Conservation (phyloP, 2,113 vertebrate species). For the Suricata suricatta region DNA sequence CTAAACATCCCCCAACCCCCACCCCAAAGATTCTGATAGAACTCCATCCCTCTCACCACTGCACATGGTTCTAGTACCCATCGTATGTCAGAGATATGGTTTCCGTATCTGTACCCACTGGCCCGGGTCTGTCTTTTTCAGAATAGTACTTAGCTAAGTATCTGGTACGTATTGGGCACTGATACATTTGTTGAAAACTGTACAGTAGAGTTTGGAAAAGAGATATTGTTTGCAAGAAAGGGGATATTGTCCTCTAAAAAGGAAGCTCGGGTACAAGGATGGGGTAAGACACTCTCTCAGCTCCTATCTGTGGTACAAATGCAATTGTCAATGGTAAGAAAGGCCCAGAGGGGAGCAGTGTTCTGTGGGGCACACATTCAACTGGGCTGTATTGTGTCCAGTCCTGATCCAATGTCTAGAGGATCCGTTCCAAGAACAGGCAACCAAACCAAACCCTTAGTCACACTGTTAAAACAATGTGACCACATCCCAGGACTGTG, state of each 20-base stretch:
- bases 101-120: background rate
- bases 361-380: background rate
- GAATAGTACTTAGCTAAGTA: background rate
- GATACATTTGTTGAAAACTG: background rate
- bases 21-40: background rate
- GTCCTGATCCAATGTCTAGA: background rate
- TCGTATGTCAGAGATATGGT: background rate
- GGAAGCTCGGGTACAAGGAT: no score
- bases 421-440: background rate
- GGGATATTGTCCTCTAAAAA: background rate
- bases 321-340: background rate
- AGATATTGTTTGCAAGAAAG: background rate
- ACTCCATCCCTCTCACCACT: background rate
- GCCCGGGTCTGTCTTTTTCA: background rate
- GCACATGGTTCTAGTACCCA: background rate
- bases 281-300: background rate
- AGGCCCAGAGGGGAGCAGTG: background rate
- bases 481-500: background rate
- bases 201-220: no score
- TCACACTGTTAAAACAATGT: background rate
- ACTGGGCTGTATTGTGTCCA: background rate
- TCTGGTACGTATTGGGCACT: background rate
- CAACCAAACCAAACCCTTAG: background rate
- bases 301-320: background rate
- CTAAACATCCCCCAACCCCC: fast-evolving